Evolutionary conservation across 1,140 invertebrate species (phyloP).

Genomic region (Drosophila novamexicana): DNA sequence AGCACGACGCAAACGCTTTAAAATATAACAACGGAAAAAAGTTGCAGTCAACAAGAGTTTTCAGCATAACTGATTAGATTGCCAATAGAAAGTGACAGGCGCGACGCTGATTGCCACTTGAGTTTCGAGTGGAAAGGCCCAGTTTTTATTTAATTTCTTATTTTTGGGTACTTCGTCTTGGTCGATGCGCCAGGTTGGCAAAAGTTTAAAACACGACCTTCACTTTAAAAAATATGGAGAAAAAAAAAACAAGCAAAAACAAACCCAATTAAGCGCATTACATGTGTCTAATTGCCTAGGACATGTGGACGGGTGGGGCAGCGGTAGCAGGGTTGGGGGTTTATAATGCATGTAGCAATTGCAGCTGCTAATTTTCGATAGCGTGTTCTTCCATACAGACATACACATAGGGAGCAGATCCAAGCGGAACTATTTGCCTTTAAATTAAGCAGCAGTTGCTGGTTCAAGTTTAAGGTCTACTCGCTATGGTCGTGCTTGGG

Average conservation of each 20-base stretch:
- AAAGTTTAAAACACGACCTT: neutral
- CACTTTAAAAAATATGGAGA: neutral
- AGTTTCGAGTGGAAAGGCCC: constrained; percentile 15
- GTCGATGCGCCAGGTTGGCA: neutral
- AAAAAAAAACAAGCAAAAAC: neutral
- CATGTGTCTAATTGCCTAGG: constrained; percentile 54
- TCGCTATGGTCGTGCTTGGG: constrained; percentile 12
- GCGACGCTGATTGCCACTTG: constrained; percentile 32
- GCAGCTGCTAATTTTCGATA: constrained; percentile 44
- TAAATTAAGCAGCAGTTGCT: constrained; percentile 30
- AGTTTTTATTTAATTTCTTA: neutral
- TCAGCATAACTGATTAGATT: constrained; percentile 36
- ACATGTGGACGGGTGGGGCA: neutral
- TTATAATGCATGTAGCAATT: constrained; percentile 72
- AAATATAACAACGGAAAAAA: neutral
- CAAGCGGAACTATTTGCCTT: constrained; percentile 9
- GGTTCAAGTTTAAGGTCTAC: constrained; percentile 70
- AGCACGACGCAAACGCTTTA: constrained; percentile 3
- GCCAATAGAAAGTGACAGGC: constrained; percentile 46
- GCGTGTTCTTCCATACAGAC: constrained; percentile 34
- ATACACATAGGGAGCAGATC: neutral
- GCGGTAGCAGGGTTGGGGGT: constrained; percentile 7
- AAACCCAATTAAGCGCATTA: constrained; percentile 60
- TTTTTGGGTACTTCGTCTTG: neutral
- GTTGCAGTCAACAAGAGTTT: constrained; percentile 7